phyloP scores from a whole-genome alignment of 2,797 vertebrate species.

The Taeniopygia guttata region DNA sequence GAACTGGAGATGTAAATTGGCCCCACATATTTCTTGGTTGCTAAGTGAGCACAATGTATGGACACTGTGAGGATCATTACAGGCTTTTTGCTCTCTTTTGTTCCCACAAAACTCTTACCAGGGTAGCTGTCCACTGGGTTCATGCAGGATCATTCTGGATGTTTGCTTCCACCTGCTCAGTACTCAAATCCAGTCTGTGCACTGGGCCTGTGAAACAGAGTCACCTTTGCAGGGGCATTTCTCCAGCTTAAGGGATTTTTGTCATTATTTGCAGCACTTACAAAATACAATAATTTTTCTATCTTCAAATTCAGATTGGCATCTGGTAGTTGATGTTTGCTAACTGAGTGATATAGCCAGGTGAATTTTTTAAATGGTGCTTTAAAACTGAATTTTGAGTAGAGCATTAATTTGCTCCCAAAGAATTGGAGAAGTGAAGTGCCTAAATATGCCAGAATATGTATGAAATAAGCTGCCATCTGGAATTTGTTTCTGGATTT shows the following conservation, averaged over 20 bases:
- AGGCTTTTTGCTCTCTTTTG: neutral
- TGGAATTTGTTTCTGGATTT: slow-evolving; percentile 25
- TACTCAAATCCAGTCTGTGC: neutral
- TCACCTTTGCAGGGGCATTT: neutral
- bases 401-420: neutral
- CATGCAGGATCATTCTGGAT: neutral
- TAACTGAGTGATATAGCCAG: neutral
- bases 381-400: neutral
- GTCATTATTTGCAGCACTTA: neutral
- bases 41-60: neutral
- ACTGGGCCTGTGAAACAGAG: neutral
- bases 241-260: neutral
- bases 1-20: neutral
- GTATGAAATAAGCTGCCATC: neutral
- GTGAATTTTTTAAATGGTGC: neutral
- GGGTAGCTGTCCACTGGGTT: neutral
- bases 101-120: neutral
- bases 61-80: neutral
- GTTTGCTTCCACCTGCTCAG: neutral
- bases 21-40: neutral
- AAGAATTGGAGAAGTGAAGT: neutral
- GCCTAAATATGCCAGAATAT: slow-evolving; percentile 1
- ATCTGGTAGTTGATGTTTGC: neutral
- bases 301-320: neutral
- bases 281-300: neutral